A percentile compares a stretch with the other conserved stretches of the same genome.
phyloP scores from a whole-genome alignment of 2,888 invertebrate genomes.

The Mamestra brassicae region DNA sequence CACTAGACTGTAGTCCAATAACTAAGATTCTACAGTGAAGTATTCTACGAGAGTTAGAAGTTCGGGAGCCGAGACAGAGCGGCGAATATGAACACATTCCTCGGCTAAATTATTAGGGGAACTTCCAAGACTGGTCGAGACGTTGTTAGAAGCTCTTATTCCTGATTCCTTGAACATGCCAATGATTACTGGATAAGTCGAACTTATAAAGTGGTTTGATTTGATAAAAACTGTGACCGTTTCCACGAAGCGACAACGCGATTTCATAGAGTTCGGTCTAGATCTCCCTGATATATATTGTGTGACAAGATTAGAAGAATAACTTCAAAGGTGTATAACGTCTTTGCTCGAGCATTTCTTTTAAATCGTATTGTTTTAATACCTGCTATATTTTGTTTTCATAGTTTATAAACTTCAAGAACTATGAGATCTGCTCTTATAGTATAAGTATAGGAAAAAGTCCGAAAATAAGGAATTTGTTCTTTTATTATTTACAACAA shows the following conservation, averaged over 20 bases:
- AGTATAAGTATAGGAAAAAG: too few relatives aligned
- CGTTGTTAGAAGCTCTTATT: neutral
- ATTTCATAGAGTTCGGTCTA: too few relatives aligned
- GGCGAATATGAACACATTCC: constrained; percentile 19
- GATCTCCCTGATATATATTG: too few relatives aligned
- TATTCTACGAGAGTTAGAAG: neutral
- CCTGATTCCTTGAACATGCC: neutral
- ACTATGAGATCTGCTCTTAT: too few relatives aligned
- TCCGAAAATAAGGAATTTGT: too few relatives aligned
- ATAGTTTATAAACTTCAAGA: too few relatives aligned
- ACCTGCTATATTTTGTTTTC: too few relatives aligned
- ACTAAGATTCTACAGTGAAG: neutral
- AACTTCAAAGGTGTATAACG: too few relatives aligned
- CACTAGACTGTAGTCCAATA: neutral
- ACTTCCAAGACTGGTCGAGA: constrained; percentile 3
- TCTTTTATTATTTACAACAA: too few relatives aligned
- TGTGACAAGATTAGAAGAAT: too few relatives aligned
- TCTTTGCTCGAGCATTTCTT: too few relatives aligned
- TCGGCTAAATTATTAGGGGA: neutral
- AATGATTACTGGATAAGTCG: neutral
- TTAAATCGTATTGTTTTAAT: too few relatives aligned
- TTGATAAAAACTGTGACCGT: neutral
- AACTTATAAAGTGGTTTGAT: neutral
- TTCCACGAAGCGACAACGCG: neutral
- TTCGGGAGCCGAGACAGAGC: neutral